Evolutionary conservation across 2,888 invertebrate species (phyloP).

Genomic region (Drosophila phalerata): DNA sequence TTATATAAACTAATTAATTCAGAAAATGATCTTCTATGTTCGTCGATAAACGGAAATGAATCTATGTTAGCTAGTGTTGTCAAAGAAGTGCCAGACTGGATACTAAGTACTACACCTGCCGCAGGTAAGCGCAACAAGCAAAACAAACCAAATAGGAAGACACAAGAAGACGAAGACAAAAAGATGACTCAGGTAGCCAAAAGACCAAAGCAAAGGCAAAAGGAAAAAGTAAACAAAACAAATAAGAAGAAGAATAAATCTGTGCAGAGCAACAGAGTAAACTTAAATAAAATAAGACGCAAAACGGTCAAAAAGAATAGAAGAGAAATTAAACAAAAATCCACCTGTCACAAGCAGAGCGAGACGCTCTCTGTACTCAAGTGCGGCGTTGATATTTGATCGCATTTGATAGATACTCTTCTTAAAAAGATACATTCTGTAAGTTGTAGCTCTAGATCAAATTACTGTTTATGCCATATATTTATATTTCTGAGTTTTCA

Average conservation of each 20-base stretch:
- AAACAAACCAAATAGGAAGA: constrained; percentile 15
- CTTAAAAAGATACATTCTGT: background rate
- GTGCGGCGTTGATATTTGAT: constrained; percentile 41
- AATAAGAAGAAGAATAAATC: constrained; percentile 17
- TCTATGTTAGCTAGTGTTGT: constrained; percentile 16
- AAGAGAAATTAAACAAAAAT: constrained; percentile 46
- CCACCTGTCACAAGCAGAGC: constrained; percentile 59
- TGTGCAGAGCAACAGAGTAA: constrained; percentile 10
- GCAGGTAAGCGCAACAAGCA: constrained; percentile 59
- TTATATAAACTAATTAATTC: background rate
- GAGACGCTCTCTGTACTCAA: background rate
- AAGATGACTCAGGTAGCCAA: constrained; percentile 37
- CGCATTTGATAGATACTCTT: constrained; percentile 20
- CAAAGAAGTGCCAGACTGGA: constrained; percentile 40
- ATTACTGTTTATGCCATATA: background rate
- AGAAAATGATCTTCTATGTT: background rate
- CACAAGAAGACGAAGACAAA: constrained; percentile 8
- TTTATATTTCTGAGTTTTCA: background rate
- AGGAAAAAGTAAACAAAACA: constrained; percentile 19
- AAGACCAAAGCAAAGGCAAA: constrained; percentile 27
- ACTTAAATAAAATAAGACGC: constrained; percentile 33
- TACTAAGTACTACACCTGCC: constrained; percentile 53
- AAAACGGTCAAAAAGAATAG: constrained; percentile 24
- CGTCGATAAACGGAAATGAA: background rate
- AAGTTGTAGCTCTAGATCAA: background rate